phyloP scores from a whole-genome alignment of 2,797 vertebrate genomes.

The Enteromius unitaeniatus region DNA sequence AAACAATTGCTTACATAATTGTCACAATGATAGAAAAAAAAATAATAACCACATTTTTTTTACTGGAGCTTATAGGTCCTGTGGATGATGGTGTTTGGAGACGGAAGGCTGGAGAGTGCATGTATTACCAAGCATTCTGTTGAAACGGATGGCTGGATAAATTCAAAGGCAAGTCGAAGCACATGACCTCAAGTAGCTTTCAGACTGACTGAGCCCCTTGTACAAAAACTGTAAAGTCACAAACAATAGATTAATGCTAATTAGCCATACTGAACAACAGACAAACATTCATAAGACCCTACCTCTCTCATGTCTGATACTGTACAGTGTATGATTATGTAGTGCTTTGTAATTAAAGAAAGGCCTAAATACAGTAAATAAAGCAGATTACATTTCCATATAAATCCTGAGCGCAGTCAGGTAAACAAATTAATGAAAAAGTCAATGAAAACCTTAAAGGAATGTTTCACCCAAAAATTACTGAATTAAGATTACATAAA shows the following conservation, averaged over 20 bases:
- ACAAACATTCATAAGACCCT: not conserved
- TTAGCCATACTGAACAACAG: not conserved
- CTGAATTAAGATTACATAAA: not conserved
- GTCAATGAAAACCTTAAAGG: not conserved
- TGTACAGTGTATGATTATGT: not conserved
- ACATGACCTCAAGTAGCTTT: constrained; percentile 83
- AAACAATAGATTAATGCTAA: not conserved
- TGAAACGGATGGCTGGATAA: constrained; percentile 84
- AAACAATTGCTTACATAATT: constrained; percentile 47
- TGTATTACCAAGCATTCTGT: constrained; percentile 76
- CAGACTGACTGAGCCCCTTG: constrained; percentile 76
- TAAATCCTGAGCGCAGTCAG: not conserved
- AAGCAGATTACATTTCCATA: not conserved
- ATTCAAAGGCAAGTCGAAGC: constrained; percentile 81
- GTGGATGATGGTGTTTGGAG: constrained; percentile 2
- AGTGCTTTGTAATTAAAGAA: not conserved
- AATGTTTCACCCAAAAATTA: not conserved
- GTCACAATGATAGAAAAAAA: constrained; percentile 4
- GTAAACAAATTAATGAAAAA: not conserved
- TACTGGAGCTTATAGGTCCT: not conserved
- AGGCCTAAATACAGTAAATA: not conserved
- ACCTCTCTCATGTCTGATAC: not conserved
- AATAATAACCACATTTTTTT: constrained; percentile 8
- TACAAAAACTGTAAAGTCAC: not conserved
- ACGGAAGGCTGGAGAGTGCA: constrained; percentile 38